Conservation (phyloP, 2,797 vertebrate species). For the Neosilurus hyrtlii region DNA sequence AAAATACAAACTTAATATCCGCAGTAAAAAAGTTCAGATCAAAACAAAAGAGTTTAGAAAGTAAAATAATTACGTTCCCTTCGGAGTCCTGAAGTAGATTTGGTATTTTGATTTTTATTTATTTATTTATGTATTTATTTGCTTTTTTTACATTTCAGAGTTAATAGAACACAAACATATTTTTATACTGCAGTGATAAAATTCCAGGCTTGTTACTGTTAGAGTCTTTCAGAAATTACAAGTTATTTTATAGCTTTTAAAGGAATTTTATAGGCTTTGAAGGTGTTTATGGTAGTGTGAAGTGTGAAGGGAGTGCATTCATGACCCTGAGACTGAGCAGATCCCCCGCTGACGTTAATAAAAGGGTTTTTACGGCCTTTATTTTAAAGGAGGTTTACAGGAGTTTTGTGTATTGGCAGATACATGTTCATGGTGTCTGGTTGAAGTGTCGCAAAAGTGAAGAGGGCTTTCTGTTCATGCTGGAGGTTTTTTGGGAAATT, state of each 20-base stretch:
- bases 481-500: neutral
- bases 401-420: neutral
- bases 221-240: neutral
- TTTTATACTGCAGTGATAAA: neutral
- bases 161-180: neutral
- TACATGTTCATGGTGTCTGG: neutral
- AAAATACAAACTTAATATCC: neutral
- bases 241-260: neutral
- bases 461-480: neutral
- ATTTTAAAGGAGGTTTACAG: neutral
- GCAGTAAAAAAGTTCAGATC: neutral
- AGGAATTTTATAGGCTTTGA: neutral
- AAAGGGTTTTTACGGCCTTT: neutral
- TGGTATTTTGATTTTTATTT: too few relatives aligned
- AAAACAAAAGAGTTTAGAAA: neutral
- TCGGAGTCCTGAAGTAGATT: too few relatives aligned
- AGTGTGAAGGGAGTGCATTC: neutral
- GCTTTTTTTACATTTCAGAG: too few relatives aligned
- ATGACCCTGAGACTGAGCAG: neutral
- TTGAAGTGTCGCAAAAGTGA: neutral
- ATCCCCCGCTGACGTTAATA: neutral
- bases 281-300: neutral
- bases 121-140: too few relatives aligned
- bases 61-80: too few relatives aligned
- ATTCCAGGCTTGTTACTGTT: neutral